phyloP scores from a whole-genome alignment of 2,797 vertebrate species.

The Vespertilio murinus region DNA sequence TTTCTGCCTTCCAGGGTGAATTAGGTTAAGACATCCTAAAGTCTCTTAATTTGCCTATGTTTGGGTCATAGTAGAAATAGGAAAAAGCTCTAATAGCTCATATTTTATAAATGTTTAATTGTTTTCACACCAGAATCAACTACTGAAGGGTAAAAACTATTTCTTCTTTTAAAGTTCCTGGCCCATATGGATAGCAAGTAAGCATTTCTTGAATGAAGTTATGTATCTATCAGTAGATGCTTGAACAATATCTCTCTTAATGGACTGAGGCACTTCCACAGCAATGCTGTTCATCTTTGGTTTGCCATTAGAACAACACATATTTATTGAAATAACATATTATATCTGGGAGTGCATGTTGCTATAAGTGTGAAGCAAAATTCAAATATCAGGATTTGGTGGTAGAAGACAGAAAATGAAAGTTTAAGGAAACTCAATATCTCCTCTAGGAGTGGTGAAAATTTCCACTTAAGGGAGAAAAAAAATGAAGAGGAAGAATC shows the following conservation, averaged over 20 bases:
- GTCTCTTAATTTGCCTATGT: neutral
- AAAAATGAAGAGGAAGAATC: neutral
- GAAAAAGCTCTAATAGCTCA: neutral
- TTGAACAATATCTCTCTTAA: neutral
- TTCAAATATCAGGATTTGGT: neutral
- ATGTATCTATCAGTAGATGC: neutral
- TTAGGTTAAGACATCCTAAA: neutral
- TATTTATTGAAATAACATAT: neutral
- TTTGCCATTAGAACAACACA: neutral
- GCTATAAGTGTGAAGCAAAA: neutral
- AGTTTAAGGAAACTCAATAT: neutral
- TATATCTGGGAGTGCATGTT: neutral
- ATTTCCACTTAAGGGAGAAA: neutral
- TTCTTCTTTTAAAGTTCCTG: neutral
- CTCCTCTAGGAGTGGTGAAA: neutral
- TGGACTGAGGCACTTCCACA: neutral
- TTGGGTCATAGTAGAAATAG: neutral
- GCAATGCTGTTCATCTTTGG: neutral
- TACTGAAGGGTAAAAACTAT: neutral
- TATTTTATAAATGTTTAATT: neutral
- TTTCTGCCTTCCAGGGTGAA: neutral
- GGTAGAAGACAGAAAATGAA: neutral
- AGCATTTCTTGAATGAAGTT: neutral
- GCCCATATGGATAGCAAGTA: neutral
- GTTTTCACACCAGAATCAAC: neutral